phyloP scores from a whole-genome alignment of 2,797 vertebrate species.

The Sitta carolinensis region DNA sequence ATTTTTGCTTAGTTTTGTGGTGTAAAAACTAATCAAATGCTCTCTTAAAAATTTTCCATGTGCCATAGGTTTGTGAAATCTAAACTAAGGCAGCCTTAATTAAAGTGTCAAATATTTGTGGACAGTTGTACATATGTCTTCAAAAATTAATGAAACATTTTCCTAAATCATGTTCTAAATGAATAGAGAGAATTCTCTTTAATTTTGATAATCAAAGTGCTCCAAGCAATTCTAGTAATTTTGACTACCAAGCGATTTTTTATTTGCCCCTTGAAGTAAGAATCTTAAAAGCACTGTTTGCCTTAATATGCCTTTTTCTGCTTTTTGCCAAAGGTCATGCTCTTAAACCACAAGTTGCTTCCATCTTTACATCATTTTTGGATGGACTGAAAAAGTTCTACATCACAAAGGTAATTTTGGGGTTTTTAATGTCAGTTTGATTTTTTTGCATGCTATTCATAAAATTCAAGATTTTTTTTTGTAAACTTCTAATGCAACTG shows the following conservation, averaged over 20 bases:
- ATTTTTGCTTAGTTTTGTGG: constrained; percentile 24
- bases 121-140: background rate
- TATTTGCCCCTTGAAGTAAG: background rate
- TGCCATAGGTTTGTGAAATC: background rate
- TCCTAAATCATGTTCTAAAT: background rate
- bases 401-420: constrained; percentile 93
- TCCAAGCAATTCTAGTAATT: background rate
- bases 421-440: background rate
- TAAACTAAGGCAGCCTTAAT: constrained; percentile 43
- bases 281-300: background rate
- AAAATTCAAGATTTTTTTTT: background rate
- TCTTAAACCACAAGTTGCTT: constrained; percentile 98
- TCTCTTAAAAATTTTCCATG: background rate
- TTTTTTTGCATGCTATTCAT: background rate
- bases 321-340: constrained; percentile 86
- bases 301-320: background rate
- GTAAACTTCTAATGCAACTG: background rate
- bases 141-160: background rate
- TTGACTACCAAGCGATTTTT: background rate
- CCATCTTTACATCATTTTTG: constrained; percentile 98
- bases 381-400: constrained; percentile 99
- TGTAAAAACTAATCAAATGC: constrained; percentile 53
- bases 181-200: background rate
- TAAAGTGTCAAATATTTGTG: background rate
- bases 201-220: background rate